A percentile compares a stretch with the other conserved stretches of the same genome.
Evolutionary conservation across 1,140 invertebrate genomes (phyloP).

Genomic region (Meteorus sp.): DNA sequence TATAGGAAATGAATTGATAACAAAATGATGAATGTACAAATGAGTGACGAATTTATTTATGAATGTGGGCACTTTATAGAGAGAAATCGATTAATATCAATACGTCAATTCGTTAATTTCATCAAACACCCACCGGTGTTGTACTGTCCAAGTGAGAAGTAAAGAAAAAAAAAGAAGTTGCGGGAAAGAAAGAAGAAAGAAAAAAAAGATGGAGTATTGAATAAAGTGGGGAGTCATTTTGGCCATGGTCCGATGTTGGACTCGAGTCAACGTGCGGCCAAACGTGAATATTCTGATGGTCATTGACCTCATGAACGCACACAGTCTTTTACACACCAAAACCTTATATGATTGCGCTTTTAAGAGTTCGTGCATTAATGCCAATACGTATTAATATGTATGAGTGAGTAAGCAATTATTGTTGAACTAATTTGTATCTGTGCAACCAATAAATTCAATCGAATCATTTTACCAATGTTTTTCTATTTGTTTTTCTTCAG

Average conservation of each 20-base stretch:
- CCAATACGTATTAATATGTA: conserved; percentile 24
- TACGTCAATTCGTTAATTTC: no score
- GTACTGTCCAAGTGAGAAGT: no score
- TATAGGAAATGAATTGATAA: no score
- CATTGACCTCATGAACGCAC: conserved; percentile 47
- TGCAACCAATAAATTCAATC: no score
- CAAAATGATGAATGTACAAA: no score
- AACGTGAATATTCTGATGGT: conserved; percentile 56
- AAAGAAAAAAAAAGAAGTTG: no score
- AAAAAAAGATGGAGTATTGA: neutral
- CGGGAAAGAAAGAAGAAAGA: no score
- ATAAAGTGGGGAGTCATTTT: neutral
- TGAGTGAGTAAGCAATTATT: conserved; percentile 27
- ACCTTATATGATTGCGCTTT: conserved; percentile 37
- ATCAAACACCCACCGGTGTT: no score
- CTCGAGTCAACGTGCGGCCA: conserved; percentile 39
- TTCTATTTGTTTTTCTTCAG: neutral
- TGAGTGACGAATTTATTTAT: no score
- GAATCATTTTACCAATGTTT: neutral
- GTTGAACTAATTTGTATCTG: neutral
- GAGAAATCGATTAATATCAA: no score
- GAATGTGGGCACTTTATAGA: no score
- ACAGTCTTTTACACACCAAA: conserved; percentile 52
- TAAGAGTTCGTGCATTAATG: conserved; percentile 22
- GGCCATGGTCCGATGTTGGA: conserved; percentile 38